Evolutionary conservation across 2,888 invertebrate genomes (phyloP).

Genomic region (Epistrophe grossulariae): DNA sequence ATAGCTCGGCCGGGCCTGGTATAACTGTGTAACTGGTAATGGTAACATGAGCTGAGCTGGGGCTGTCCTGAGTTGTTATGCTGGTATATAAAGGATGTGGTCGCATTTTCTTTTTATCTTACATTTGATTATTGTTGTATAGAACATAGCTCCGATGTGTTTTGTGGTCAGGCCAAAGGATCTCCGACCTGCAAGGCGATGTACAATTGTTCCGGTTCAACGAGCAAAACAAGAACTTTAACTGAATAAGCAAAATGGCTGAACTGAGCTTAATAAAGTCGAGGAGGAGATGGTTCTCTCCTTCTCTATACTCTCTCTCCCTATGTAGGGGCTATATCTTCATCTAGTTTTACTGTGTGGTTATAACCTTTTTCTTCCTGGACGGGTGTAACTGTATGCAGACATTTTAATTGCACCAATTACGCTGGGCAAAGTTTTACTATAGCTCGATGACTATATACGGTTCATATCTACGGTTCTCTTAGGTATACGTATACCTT

Average conservation of each 20-base stretch:
- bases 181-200: conserved; percentile 30
- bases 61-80: background rate
- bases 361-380: conserved; percentile 18
- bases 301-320: background rate
- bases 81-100: conserved; percentile 26
- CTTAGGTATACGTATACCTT: background rate
- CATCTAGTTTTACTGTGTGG: conserved; percentile 34
- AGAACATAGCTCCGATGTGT: conserved; percentile 41
- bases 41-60: background rate
- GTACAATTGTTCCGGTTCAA: conserved; percentile 38
- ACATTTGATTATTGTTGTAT: conserved; percentile 54
- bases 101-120: conserved; percentile 42
- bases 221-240: conserved; percentile 22
- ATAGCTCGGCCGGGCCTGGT: background rate
- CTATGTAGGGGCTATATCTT: conserved; percentile 22
- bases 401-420: conserved; percentile 64
- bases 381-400: conserved; percentile 26
- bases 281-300: background rate
- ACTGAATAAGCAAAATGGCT: conserved; percentile 38
- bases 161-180: conserved; percentile 48
- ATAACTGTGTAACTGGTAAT: background rate
- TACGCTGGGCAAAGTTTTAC: conserved; percentile 63
- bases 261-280: conserved; percentile 59
- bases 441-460: conserved; percentile 15
- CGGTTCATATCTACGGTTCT: background rate